Percentiles rank a stretch among this genome's conserved stretches.
These are phyloP conservation scores for Metopia argyrocephala DNA, from an alignment of 2,888 invertebrate genomes.

Conservation along the genomic window DNA sequence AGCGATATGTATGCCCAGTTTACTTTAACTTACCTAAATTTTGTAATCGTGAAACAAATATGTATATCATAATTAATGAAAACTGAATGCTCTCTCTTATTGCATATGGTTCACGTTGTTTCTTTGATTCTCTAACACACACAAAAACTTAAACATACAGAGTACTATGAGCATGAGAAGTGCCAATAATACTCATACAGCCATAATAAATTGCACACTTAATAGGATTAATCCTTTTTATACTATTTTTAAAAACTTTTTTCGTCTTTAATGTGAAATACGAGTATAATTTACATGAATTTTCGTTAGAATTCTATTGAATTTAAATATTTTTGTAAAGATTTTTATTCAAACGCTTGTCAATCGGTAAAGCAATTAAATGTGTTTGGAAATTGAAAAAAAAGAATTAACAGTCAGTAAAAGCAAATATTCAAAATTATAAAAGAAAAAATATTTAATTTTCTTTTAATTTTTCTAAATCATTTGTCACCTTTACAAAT, in stretches of 20 bases:
- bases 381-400: neutral
- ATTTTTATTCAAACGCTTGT: constrained; percentile 7
- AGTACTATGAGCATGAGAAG: no score
- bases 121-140: neutral
- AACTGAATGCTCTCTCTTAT: constrained; percentile 1
- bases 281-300: no score
- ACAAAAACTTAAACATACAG: neutral
- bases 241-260: no score
- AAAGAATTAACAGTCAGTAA: neutral
- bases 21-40: no score
- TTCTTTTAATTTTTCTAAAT: constrained; percentile 22
- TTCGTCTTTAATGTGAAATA: no score
- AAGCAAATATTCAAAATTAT: constrained; percentile 1
- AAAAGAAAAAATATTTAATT: neutral
- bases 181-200: no score
- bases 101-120: no score
- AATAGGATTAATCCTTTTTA: no score
- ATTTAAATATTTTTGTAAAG: neutral
- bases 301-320: no score
- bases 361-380: constrained; percentile 26
- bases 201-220: no score
- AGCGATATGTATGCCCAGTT: no score
- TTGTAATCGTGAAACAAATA: no score
- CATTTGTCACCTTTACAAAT: constrained; percentile 52
- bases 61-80: constrained; percentile 38